phyloP scores from a whole-genome alignment of 1,140 invertebrate species.

The Pseudachorutes palmiensis region DNA sequence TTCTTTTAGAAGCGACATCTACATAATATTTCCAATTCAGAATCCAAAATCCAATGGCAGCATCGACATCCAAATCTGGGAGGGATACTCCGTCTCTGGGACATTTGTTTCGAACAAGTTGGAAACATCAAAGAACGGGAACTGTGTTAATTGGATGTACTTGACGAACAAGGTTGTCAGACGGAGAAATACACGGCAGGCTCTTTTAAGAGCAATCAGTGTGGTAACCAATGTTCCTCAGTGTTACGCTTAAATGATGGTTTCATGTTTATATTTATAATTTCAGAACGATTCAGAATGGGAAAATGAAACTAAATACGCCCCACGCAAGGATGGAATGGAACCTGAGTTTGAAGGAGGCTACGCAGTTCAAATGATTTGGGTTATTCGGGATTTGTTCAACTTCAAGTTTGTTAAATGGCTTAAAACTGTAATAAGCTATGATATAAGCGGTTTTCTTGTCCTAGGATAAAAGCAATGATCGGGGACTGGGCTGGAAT shows the following conservation, averaged over 20 bases:
- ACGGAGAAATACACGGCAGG: not conserved
- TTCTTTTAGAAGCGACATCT: not conserved
- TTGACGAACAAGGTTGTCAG: not conserved
- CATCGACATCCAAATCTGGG: not conserved
- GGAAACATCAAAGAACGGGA: not conserved
- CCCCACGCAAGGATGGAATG: not conserved
- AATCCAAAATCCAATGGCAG: not conserved
- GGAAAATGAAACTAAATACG: not conserved
- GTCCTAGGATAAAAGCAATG: not conserved
- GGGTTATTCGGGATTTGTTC: slow-evolving; percentile 3
- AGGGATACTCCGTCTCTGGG: not conserved
- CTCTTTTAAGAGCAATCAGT: not conserved
- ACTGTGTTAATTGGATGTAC: not conserved
- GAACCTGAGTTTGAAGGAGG: not conserved
- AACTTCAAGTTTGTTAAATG: not conserved
- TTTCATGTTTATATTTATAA: not conserved
- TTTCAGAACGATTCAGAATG: not conserved
- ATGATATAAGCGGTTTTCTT: not conserved
- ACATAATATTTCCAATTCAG: not conserved
- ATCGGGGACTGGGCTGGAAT: not conserved
- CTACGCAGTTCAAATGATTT: not conserved
- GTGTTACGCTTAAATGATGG: not conserved
- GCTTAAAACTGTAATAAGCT: not conserved
- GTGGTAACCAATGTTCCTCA: not conserved
- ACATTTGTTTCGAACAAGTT: not conserved